A percentile compares a stretch with the other conserved stretches of the same genome.
These are phyloP conservation scores for Perca flavescens DNA, from an alignment of 2,113 vertebrate species.

Conservation along the genomic window DNA sequence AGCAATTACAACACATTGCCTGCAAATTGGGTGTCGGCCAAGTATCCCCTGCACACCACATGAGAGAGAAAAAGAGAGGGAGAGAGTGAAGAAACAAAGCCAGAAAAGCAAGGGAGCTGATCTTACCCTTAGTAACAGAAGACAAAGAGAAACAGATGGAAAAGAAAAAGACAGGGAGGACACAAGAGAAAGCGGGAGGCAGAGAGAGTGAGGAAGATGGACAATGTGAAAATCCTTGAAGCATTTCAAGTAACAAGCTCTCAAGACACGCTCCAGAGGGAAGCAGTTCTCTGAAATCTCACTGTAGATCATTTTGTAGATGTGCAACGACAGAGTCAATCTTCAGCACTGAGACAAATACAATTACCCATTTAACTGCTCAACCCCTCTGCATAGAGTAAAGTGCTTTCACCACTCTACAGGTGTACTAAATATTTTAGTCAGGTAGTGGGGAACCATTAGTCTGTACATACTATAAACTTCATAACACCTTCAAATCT, in stretches of 20 bases:
- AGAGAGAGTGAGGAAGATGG: conserved; percentile 34
- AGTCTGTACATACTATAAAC: background rate
- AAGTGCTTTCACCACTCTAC: background rate
- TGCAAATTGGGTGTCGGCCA: conserved; percentile 71
- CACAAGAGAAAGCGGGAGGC: conserved; percentile 13
- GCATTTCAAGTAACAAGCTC: conserved; percentile 53
- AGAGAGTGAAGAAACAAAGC: conserved; percentile 14
- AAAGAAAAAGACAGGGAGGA: conserved; percentile 20
- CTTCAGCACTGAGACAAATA: conserved; percentile 2
- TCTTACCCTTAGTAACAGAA: conserved; percentile 36
- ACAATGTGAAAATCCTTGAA: conserved; percentile 52
- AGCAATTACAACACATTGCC: conserved; percentile 73
- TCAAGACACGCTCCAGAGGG: conserved; percentile 12
- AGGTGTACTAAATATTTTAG: background rate
- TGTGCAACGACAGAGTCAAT: conserved; percentile 26
- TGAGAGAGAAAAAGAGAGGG: background rate
- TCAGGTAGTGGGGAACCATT: background rate
- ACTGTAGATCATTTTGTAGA: conserved; percentile 25
- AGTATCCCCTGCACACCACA: conserved; percentile 46
- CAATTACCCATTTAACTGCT: conserved; percentile 45
- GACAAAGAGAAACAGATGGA: conserved; percentile 68
- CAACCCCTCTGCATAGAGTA: background rate
- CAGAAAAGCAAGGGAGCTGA: conserved; percentile 25
- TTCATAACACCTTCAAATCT: background rate
- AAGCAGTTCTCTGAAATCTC: conserved; percentile 17